These are phyloP conservation scores for Drosophila nasuta DNA, from an alignment of 1,140 invertebrate species.

Conservation along the genomic window DNA sequence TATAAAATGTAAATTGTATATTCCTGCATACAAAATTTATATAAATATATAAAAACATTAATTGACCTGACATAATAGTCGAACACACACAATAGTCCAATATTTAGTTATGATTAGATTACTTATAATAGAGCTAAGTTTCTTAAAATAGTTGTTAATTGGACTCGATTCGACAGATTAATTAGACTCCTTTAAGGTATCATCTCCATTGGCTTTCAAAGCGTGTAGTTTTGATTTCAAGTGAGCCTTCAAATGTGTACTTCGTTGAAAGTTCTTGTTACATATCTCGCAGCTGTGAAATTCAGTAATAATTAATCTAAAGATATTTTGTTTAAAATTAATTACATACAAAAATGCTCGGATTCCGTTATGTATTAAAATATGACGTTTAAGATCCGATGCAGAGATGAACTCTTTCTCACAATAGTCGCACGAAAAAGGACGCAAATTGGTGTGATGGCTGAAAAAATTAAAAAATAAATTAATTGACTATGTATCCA, in stretches of 20 bases:
- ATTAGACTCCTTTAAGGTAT: constrained; percentile 2
- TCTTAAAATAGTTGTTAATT: not conserved
- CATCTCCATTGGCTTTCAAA: constrained; percentile 7
- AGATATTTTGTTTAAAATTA: not conserved
- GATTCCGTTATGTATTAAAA: constrained; percentile 62
- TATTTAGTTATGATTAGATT: no score
- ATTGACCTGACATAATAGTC: no score
- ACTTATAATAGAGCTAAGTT: no score
- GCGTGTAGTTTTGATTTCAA: constrained; percentile 56
- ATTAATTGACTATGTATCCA: not conserved
- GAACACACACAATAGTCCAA: no score
- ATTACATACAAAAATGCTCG: constrained; percentile 57
- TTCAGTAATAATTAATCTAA: not conserved
- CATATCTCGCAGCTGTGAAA: constrained; percentile 50
- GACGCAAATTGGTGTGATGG: constrained; percentile 59
- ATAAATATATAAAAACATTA: no score
- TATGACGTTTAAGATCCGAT: constrained; percentile 59
- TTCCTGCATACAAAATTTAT: no score
- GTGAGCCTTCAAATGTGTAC: constrained; percentile 67
- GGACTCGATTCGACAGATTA: not conserved
- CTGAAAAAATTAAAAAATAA: constrained; percentile 19
- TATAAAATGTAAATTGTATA: no score
- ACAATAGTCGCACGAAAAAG: constrained; percentile 54
- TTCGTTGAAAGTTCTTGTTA: constrained; percentile 65
- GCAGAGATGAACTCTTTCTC: constrained; percentile 59